Evolutionary conservation across 2,113 vertebrate species (phyloP).

Genomic region (Syrrhaptes paradoxus): DNA sequence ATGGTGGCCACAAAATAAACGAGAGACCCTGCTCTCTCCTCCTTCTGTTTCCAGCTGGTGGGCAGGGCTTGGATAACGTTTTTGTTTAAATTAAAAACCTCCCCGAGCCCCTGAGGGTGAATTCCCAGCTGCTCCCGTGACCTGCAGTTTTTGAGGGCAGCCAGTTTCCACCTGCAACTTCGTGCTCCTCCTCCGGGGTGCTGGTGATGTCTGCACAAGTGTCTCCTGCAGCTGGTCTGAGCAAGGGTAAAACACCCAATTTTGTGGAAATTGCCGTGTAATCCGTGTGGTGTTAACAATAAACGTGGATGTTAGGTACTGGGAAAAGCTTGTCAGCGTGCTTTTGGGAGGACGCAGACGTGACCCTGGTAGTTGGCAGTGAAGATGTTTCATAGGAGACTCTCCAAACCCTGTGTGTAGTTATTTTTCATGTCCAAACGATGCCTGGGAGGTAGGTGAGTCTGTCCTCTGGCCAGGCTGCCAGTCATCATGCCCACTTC

Average conservation of each 20-base stretch:
- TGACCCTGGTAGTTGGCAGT: not conserved
- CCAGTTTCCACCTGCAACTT: not conserved
- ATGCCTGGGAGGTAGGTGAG: no score
- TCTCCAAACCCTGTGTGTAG: not conserved
- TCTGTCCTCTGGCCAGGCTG: not conserved
- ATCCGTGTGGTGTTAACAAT: not conserved
- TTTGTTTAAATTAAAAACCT: not conserved
- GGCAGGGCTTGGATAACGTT: not conserved
- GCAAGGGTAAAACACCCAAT: fast-evolving
- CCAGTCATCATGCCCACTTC: fast-evolving
- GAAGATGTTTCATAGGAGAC: fast-evolving
- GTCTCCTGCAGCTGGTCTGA: not conserved
- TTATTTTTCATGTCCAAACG: not conserved
- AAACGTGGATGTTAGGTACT: fast-evolving
- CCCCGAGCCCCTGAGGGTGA: fast-evolving
- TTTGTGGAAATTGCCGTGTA: fast-evolving
- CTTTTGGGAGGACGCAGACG: not conserved
- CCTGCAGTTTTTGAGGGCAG: not conserved
- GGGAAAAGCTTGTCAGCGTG: not conserved
- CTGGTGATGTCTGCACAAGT: not conserved
- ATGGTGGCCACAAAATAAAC: not conserved
- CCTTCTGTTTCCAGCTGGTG: not conserved
- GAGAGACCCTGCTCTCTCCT: not conserved
- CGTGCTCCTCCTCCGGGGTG: fast-evolving
- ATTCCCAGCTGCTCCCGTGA: not conserved